Evolutionary conservation across 1,140 invertebrate genomes (phyloP).

Genomic region (Galendromus occidentalis): DNA sequence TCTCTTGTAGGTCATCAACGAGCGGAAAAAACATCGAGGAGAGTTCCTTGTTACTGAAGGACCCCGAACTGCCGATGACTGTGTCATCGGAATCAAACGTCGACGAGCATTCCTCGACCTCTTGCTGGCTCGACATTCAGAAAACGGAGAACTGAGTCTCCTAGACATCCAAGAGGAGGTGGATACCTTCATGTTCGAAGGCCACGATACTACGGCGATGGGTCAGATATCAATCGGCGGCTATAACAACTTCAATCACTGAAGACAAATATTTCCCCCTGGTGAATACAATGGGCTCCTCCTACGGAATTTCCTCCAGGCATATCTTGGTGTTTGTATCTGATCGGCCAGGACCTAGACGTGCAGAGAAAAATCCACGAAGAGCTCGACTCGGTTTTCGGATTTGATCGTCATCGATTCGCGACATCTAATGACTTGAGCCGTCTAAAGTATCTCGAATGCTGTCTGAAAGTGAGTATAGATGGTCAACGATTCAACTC

Average conservation of each 20-base stretch:
- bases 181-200: constrained; percentile 31
- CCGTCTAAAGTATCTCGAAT: too few relatives aligned
- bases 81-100: constrained; percentile 35
- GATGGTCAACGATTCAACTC: too few relatives aligned
- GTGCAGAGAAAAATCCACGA: constrained; percentile 28
- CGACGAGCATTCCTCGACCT: constrained; percentile 81
- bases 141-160: constrained; percentile 18
- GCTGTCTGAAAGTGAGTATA: too few relatives aligned
- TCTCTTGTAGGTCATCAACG: neutral
- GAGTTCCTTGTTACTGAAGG: neutral
- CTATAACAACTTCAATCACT: too few relatives aligned
- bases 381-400: too few relatives aligned
- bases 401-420: constrained; percentile 25
- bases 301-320: too few relatives aligned
- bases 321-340: neutral
- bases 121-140: constrained; percentile 41
- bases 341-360: constrained; percentile 25
- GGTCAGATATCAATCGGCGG: constrained; percentile 18
- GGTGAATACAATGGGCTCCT: too few relatives aligned
- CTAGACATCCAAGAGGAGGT: constrained; percentile 57
- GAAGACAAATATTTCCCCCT: too few relatives aligned
- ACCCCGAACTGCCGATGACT: neutral
- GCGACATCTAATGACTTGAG: constrained; percentile 28
- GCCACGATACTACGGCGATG: constrained; percentile 29
- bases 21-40: neutral